Conservation (phyloP, 1,140 invertebrate genomes). For the Paraescarpia echinospica region DNA sequence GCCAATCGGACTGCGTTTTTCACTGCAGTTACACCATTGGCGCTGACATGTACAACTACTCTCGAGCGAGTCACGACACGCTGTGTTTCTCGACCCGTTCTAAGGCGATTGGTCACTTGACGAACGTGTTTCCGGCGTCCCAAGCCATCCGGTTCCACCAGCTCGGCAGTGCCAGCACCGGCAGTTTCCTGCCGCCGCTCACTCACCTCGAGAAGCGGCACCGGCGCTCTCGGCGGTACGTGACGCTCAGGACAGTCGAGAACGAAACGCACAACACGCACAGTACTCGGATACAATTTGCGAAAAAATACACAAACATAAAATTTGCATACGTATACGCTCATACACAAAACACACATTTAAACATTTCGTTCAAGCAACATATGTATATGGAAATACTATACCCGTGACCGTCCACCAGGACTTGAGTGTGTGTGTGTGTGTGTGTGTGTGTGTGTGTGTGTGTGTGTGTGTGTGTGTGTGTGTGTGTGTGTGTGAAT, state of each 20-base stretch:
- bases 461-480: no score
- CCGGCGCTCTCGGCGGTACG: background rate
- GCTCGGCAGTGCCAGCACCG: background rate
- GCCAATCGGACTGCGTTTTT: background rate
- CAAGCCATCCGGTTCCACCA: background rate
- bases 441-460: no score
- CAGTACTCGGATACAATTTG: no score
- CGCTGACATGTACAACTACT: background rate
- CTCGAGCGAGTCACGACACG: background rate
- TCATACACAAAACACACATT: no score
- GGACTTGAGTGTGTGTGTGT: no score
- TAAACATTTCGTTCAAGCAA: no score
- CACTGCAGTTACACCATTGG: background rate
- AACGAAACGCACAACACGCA: background rate
- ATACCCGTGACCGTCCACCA: no score
- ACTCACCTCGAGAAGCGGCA: background rate
- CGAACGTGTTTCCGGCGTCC: background rate
- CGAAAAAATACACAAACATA: no score
- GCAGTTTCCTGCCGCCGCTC: background rate
- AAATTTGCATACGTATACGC: no score
- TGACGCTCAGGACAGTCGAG: background rate
- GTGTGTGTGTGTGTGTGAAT: no score
- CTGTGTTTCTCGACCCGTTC: background rate
- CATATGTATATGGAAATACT: no score
- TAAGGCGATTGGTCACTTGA: background rate